Percentiles rank a stretch among this genome's conserved stretches.
Conservation (phyloP, 2,113 vertebrate genomes). For the Ctenodactylus gundi region DNA sequence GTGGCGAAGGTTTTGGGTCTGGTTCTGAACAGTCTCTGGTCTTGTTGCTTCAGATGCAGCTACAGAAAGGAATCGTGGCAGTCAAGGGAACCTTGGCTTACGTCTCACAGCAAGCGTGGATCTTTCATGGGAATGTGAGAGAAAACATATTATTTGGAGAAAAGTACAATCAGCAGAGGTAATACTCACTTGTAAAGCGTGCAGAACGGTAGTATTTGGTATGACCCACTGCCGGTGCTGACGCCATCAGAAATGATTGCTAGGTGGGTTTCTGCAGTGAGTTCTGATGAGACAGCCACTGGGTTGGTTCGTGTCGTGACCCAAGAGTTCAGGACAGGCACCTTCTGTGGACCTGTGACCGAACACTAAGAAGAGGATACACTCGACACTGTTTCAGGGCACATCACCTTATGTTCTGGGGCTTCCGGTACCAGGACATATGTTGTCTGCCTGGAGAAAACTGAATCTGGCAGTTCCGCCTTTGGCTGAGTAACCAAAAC, state of each 20-base stretch:
- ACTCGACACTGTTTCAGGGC: background rate
- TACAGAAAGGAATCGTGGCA: constrained; percentile 81
- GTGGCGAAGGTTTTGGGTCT: rapidly evolving
- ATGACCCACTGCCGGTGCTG: background rate
- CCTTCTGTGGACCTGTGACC: background rate
- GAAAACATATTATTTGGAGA: constrained; percentile 91
- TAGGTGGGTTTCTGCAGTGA: background rate
- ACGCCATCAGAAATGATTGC: background rate
- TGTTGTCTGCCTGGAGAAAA: constrained; percentile 13
- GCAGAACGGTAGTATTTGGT: no score
- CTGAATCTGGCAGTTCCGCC: background rate
- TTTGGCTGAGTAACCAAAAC: background rate
- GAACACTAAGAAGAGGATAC: background rate
- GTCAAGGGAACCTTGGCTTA: constrained; percentile 87
- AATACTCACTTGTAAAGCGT: background rate
- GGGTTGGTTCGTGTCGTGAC: background rate
- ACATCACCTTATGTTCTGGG: background rate
- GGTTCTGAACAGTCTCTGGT: background rate
- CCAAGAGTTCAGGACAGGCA: background rate
- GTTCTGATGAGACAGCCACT: background rate
- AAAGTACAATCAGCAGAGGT: constrained; percentile 85
- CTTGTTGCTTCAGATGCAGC: constrained; percentile 83
- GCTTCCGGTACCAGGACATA: background rate
- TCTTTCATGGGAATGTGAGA: constrained; percentile 88
- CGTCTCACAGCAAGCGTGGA: constrained; percentile 92